A percentile compares a stretch with the other conserved stretches of the same genome.
These are phyloP conservation scores for Conomelus anceps DNA, from an alignment of 2,888 invertebrate genomes.

Conservation along the genomic window DNA sequence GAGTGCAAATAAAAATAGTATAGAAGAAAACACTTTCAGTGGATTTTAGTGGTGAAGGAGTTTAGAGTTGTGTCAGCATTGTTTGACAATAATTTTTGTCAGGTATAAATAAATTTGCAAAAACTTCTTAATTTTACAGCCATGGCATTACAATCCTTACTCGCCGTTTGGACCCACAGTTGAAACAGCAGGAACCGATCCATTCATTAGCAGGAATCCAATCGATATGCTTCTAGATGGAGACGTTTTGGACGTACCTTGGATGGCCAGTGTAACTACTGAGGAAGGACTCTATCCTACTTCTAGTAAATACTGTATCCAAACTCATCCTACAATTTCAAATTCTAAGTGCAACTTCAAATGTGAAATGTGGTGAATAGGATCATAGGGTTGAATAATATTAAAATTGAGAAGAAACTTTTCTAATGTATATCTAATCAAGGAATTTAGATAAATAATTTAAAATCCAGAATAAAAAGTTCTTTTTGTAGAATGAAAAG, in stretches of 20 bases:
- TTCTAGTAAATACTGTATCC: conserved; percentile 47
- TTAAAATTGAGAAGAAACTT: too few relatives aligned
- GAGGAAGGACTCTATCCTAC: conserved; percentile 70
- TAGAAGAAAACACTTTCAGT: too few relatives aligned
- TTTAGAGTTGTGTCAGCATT: too few relatives aligned
- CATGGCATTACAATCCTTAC: conserved; percentile 59
- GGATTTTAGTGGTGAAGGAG: too few relatives aligned
- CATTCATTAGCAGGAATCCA: conserved; percentile 62
- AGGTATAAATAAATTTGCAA: background rate
- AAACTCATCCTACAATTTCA: background rate
- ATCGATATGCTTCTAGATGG: conserved; percentile 53
- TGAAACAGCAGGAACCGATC: conserved; percentile 50
- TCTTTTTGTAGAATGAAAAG: too few relatives aligned
- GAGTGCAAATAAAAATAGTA: too few relatives aligned
- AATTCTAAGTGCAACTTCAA: too few relatives aligned
- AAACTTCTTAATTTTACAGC: conserved; percentile 39
- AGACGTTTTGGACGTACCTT: conserved; percentile 57
- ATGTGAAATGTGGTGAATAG: too few relatives aligned
- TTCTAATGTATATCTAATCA: too few relatives aligned
- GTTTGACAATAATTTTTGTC: background rate
- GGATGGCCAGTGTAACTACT: conserved; percentile 57
- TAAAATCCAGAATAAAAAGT: too few relatives aligned
- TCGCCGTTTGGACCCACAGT: conserved; percentile 66
- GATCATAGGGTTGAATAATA: too few relatives aligned
- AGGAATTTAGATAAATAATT: too few relatives aligned